Percentiles rank a stretch among this genome's conserved stretches.
Evolutionary conservation across 2,113 vertebrate species (phyloP).

Genomic region (Origma solitaria): DNA sequence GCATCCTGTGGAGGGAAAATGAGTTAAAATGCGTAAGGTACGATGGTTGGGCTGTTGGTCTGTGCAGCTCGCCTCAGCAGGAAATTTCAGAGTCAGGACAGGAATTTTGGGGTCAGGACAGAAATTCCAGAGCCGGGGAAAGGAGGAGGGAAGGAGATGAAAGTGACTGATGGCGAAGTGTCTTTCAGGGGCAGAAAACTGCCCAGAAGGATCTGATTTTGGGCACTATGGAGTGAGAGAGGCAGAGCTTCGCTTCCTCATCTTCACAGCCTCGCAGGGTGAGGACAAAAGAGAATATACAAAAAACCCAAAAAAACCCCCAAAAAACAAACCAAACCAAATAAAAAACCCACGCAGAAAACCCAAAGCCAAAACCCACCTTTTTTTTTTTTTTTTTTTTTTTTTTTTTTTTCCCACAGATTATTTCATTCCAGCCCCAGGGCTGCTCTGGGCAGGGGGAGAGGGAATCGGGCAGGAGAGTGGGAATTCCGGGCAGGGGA

Average conservation of each 20-base stretch:
- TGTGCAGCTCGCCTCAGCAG: fast-evolving
- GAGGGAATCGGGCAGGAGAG: too few species aligned
- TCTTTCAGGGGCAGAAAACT: not conserved
- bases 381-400: too few species aligned
- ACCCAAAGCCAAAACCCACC: not conserved
- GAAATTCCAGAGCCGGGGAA: not conserved
- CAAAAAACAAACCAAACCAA: not conserved
- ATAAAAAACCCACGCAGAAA: too few species aligned
- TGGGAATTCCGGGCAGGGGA: too few species aligned
- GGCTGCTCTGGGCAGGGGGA: not conserved
- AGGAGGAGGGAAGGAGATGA: not conserved
- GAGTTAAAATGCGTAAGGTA: not conserved
- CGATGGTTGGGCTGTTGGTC: not conserved
- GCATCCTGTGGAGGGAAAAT: not conserved
- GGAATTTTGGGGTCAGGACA: not conserved
- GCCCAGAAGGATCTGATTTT: not conserved
- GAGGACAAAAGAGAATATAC: not conserved
- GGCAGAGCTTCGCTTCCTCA: fast-evolving
- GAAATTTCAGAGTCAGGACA: not conserved
- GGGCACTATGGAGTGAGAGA: not conserved
- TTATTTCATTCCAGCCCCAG: fast-evolving
- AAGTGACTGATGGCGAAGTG: too few species aligned
- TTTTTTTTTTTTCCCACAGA: fast-evolving
- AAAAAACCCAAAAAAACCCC: not conserved
- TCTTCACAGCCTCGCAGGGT: fast-evolving